Evolutionary conservation across 1,140 invertebrate genomes (phyloP), one percentile per base, ranked within the genome.

Genomic region (Lysiphlebus fabarum): DNA sequence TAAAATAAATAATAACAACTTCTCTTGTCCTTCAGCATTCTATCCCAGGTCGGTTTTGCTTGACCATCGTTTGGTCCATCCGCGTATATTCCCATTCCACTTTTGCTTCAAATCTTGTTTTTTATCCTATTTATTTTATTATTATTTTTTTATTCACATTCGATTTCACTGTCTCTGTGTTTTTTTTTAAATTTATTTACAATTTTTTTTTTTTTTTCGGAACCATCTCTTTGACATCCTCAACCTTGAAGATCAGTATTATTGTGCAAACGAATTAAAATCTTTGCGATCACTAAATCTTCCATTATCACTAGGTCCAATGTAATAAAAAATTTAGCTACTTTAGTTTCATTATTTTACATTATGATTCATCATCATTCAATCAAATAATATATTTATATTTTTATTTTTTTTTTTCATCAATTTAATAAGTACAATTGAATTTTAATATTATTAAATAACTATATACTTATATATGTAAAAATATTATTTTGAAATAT

Each of bases 11-110:
- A n/a, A 26, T 26, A 26, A 26, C 17, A 49, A 41, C 63, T 66
- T 64, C 65, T 70, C 65, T 62, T 67, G 65, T 69, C 67, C 67
- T 70, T 71, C 67, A 55, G 44, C 49, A 66, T 65, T 62, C 66
- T 64, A 66, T 66, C 67, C 66, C 62, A 48, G 58, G 37, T 57
- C 51, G 11, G 51, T 14, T n/a, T 51, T 53, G 17, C 40, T 53
- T 49, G 48, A 48, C 50, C 47, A 36, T 38, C 53, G 12, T 7
- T 26, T 38, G 58, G 43, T 45, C 53, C 38, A 49, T 41, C 44
- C 36, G 17, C 37, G 36, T 38, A 33, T 41, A 53, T 26, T 44
- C 47, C 50, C 48, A n/a, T 8, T 17, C n/a, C 40, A 9, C 42
- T 53, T 42, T 47, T 53, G 53, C 51, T 47, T 56, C 42, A 34